These are phyloP conservation scores for Zoroaster sp. DNA, from an alignment of 53 echinoderm and acorn worm species.

Conservation along the genomic window DNA sequence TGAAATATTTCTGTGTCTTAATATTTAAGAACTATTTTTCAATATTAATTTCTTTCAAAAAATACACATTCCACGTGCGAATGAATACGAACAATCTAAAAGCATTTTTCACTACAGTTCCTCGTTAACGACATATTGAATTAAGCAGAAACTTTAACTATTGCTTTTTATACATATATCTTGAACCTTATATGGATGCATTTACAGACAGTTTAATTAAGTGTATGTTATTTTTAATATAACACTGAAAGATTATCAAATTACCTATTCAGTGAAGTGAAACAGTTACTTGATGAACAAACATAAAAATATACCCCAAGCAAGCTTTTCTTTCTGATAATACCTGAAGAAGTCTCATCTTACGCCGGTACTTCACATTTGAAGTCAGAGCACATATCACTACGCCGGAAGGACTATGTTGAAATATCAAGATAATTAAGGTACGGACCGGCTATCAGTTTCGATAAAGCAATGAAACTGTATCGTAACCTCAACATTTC, in stretches of 20 bases:
- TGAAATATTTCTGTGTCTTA: no score
- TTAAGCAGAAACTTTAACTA: background rate
- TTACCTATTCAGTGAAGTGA: background rate
- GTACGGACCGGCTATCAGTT: background rate
- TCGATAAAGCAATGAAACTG: background rate
- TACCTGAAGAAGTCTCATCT: background rate
- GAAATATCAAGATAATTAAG: background rate
- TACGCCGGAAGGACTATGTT: background rate
- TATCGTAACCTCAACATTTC: background rate
- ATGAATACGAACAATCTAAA: no score
- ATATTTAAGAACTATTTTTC: no score
- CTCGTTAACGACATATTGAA: background rate
- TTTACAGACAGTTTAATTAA: background rate
- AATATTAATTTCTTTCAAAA: no score
- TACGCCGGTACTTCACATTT: background rate
- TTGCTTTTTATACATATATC: background rate
- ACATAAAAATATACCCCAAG: background rate
- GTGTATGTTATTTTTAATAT: background rate
- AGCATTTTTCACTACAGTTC: no score
- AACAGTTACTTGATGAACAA: background rate
- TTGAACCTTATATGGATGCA: background rate
- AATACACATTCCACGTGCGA: no score
- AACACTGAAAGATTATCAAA: background rate
- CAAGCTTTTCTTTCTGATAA: background rate
- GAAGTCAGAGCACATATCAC: background rate